Evolutionary conservation across 2,888 invertebrate genomes (phyloP).

Genomic region (Spodoptera picta): DNA sequence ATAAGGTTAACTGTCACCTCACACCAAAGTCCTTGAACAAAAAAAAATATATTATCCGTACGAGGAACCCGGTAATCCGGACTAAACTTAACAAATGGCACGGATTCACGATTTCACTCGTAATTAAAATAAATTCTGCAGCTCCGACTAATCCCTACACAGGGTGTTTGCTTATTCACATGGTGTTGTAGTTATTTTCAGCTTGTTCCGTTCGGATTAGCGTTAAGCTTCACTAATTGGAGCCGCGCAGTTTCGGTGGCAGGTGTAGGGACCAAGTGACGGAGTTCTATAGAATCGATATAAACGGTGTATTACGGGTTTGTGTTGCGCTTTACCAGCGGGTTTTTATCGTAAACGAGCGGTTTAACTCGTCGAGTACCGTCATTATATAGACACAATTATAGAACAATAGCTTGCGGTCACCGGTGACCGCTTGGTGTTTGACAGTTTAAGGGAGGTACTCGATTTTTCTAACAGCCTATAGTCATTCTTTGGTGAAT

Average conservation of each 20-base stretch:
- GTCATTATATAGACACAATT: too few species aligned
- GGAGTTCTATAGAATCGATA: constrained; percentile 27
- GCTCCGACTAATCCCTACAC: constrained; percentile 63
- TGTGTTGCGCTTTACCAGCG: neutral
- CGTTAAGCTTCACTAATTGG: constrained; percentile 81
- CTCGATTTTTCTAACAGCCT: neutral
- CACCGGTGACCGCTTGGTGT: too few species aligned
- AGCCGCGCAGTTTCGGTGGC: constrained; percentile 65
- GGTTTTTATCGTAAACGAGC: neutral
- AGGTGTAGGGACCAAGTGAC: constrained; percentile 45
- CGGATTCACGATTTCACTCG: constrained; percentile 46
- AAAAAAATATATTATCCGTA: constrained; percentile 11
- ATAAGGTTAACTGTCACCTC: constrained; percentile 29
- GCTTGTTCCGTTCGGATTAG: constrained; percentile 78
- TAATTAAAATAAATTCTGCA: constrained; percentile 73
- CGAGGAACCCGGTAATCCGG: constrained; percentile 37
- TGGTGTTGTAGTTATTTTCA: constrained; percentile 76
- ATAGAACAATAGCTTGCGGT: too few species aligned
- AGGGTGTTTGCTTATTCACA: constrained; percentile 70
- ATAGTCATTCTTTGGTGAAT: too few species aligned
- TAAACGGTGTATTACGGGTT: constrained; percentile 1
- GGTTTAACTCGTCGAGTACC: too few species aligned
- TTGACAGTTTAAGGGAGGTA: too few species aligned
- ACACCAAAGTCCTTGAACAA: constrained; percentile 21
- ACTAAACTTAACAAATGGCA: constrained; percentile 51